These are phyloP conservation scores for Rotaria sp. DNA, from an alignment of 2,888 invertebrate species.

Conservation along the genomic window DNA sequence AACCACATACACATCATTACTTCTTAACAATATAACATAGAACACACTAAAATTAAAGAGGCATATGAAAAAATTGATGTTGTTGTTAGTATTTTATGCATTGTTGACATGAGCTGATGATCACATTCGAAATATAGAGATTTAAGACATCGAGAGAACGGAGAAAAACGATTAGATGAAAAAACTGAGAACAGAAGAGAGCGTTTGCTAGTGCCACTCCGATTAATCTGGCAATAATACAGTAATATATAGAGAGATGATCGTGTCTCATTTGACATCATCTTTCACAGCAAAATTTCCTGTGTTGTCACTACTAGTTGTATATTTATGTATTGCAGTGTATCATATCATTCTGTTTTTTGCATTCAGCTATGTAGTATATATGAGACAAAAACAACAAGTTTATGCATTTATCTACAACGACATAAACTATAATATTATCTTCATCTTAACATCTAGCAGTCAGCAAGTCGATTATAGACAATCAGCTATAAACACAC, in stretches of 20 bases:
- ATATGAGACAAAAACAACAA: not conserved
- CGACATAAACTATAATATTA: not conserved
- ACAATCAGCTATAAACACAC: not conserved
- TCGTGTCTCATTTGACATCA: not conserved
- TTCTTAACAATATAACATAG: not conserved
- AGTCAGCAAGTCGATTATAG: not conserved
- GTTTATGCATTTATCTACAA: not conserved
- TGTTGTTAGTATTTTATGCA: not conserved
- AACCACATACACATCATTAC: not conserved
- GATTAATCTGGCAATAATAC: not conserved
- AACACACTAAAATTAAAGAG: not conserved
- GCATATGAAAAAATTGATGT: not conserved
- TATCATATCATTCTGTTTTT: not conserved
- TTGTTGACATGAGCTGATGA: not conserved
- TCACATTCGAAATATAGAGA: not conserved
- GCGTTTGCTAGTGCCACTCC: not conserved
- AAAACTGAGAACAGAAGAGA: not conserved
- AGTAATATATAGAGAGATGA: not conserved
- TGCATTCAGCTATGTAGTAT: not conserved
- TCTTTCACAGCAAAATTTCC: not conserved
- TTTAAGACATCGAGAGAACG: not conserved
- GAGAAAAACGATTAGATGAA: not conserved
- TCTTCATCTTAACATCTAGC: not conserved
- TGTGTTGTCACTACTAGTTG: not conserved
- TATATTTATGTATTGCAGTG: not conserved